A percentile compares a stretch with the other conserved stretches of the same genome.
phyloP scores from a whole-genome alignment of 2,888 invertebrate genomes.

The Rapana venosa region DNA sequence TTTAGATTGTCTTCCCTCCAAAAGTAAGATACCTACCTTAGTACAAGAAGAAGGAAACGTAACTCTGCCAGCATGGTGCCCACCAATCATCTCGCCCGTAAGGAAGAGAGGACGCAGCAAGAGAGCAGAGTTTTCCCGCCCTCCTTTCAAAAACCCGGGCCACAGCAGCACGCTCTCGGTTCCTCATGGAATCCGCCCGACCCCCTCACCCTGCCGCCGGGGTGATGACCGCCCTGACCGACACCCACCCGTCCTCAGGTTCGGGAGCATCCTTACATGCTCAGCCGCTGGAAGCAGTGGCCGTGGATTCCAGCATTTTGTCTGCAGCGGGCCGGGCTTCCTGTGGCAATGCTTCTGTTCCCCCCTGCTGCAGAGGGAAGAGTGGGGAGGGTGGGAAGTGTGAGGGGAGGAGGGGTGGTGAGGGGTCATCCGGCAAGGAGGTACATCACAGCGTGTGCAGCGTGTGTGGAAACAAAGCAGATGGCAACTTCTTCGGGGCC shows the following conservation, averaged over 20 bases:
- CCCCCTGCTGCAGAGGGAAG: neutral
- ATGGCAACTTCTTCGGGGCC: constrained; percentile 72
- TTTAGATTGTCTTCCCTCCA: no score
- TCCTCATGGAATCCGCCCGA: neutral
- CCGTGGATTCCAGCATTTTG: neutral
- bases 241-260: neutral
- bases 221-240: neutral
- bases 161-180: neutral
- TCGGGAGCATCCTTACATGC: neutral
- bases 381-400: neutral
- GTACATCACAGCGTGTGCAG: constrained; percentile 50
- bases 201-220: neutral
- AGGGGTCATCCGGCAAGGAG: neutral
- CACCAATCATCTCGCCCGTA: neutral
- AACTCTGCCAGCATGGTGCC: neutral
- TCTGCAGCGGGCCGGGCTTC: neutral
- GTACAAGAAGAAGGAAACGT: neutral
- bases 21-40: no score
- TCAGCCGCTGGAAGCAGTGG: neutral
- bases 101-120: neutral
- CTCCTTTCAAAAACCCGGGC: neutral
- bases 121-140: neutral
- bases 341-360: neutral
- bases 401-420: neutral
- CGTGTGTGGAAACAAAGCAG: constrained; percentile 70